A percentile compares a stretch with the other conserved stretches of the same genome.
Evolutionary conservation across 2,797 vertebrate species (phyloP).

Genomic region (Mycteria americana): DNA sequence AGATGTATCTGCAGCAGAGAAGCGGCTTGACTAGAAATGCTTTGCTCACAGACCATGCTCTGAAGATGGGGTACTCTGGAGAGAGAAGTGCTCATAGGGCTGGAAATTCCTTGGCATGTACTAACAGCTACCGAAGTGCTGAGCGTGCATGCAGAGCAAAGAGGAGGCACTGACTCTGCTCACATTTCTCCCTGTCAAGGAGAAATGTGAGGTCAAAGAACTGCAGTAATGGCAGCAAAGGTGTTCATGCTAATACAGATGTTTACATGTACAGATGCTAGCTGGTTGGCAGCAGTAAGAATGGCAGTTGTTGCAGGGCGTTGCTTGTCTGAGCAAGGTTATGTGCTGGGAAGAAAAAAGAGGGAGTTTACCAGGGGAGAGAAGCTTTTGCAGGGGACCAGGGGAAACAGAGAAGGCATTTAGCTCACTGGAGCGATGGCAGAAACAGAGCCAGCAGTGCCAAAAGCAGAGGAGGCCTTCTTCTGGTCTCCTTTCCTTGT

Average conservation of each 20-base stretch:
- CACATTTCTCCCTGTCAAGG: background rate
- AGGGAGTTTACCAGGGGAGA: background rate
- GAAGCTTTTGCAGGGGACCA: background rate
- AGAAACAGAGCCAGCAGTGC: background rate
- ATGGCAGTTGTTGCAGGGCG: fast-evolving
- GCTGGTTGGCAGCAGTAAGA: background rate
- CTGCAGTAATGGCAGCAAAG: background rate
- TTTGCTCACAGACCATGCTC: background rate
- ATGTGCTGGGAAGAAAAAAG: background rate
- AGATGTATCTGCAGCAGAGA: background rate
- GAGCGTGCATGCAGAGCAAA: fast-evolving
- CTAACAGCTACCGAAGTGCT: background rate
- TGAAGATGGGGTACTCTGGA: background rate
- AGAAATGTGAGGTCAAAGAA: background rate
- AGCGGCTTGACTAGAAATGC: background rate
- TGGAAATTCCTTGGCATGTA: background rate
- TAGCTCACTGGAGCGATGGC: background rate
- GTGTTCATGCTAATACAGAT: background rate
- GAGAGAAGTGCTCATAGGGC: background rate
- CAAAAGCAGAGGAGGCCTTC: background rate
- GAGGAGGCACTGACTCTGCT: background rate
- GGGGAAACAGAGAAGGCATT: background rate
- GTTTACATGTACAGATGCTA: no score
- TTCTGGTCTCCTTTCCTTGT: background rate
- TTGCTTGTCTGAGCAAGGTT: background rate